Base-by-base conservation (phyloP, 2,888 invertebrate genomes). In the Lagria hirta region DNA sequence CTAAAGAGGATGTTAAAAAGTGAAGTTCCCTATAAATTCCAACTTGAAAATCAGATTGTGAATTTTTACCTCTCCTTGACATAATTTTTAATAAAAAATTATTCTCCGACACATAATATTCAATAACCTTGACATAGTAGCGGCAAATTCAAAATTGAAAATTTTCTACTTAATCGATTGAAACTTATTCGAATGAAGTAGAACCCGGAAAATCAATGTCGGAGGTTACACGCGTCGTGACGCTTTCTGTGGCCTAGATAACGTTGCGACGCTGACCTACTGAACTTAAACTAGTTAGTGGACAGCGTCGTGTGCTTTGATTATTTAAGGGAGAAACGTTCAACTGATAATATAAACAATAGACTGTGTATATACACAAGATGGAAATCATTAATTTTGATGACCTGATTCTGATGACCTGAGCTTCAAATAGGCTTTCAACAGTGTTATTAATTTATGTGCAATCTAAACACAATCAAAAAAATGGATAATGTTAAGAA, bases 171-270 rank as follows among this genome's bases (percentile, higher is more conserved):
- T 53, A 49, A 51, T 59, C 53, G 50, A 55, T 55, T 44, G 26
- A 45, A 52, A 33, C 38, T 32, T 44, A 48, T 47, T 17, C 48
- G 40, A 42, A 30, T 4, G 6, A 24, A 42, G 34, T 44, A 43
- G 36, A 47, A 44, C 42, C 34, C 41, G 45, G 55, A 57, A 61
- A 60, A 55, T 60, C 60, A 60, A 62, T 60, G 60, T 57, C 58
- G 55, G 52, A 49, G 54, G 48, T 32, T 42, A 47, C 49, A 48
- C 47, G 54, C 58, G 60, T 55, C 60, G 55, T 49, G 57, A 57
- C 56, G 57, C 46, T 52, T 43, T 38, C 42, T 43, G 32, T 51
- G 58, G 28, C 57, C 57, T 48, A 56, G 43, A 58, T 59, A 35
- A 37, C 49, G 35, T 29, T 43, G 48, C 57, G 50, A 44, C 52